These are phyloP conservation scores for Esperia sulphurella DNA, from an alignment of 2,888 invertebrate genomes.

Conservation along the genomic window DNA sequence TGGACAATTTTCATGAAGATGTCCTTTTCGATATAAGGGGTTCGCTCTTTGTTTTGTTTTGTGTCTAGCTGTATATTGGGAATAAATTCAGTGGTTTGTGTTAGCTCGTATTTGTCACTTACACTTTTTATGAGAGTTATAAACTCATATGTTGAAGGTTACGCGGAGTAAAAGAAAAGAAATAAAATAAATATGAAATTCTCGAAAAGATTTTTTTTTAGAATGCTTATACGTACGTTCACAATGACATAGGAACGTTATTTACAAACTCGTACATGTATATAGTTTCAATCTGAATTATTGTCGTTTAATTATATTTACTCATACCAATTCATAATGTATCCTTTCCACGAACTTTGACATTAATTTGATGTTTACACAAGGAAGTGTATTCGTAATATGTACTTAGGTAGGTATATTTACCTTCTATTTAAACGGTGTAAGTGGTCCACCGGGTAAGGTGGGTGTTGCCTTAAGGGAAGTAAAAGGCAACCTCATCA, in stretches of 20 bases:
- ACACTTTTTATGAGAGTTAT: slow-evolving; percentile 9
- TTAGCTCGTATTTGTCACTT: slow-evolving; percentile 13
- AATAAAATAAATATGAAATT: background rate
- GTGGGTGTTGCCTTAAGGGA: slow-evolving; percentile 2
- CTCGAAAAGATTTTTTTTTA: background rate
- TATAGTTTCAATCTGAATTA: too few species aligned
- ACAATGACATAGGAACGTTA: too few species aligned
- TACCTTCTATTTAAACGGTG: background rate
- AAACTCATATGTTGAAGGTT: slow-evolving; percentile 1
- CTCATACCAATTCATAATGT: too few species aligned
- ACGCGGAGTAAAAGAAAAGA: background rate
- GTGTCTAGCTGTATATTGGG: slow-evolving; percentile 35
- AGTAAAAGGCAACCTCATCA: slow-evolving; percentile 36
- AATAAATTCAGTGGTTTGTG: slow-evolving; percentile 59
- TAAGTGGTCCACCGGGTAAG: background rate
- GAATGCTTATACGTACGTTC: too few species aligned
- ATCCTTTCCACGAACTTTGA: too few species aligned
- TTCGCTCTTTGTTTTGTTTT: slow-evolving; percentile 28
- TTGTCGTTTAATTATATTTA: too few species aligned
- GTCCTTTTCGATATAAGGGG: slow-evolving; percentile 27
- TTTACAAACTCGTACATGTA: too few species aligned
- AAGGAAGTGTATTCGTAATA: too few species aligned
- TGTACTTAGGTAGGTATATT: background rate
- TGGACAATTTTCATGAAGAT: slow-evolving; percentile 41
- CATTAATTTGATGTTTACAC: too few species aligned